Evolutionary conservation across 2,888 invertebrate species (phyloP), one percentile per base, ranked within the genome.

Genomic region (Pardosa pseudoannulata): DNA sequence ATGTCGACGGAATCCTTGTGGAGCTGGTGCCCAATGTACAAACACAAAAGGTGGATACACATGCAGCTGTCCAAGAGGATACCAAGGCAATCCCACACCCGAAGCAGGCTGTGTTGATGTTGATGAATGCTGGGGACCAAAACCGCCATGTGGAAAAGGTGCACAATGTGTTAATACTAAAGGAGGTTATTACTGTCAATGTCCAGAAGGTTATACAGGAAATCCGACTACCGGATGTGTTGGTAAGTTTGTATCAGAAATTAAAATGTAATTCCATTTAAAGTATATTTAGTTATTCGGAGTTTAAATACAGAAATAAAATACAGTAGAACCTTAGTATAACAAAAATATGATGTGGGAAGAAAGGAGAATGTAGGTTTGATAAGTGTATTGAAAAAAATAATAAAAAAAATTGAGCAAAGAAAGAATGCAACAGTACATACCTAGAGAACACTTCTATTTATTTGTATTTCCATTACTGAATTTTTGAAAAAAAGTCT

Each of bases 161-260:
- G 96, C 97, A 31, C 94, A 94, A 92, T 96, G 96, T 93, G 94
- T 94, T 92, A 96, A 96, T 92, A 94, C 94, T 75, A 94, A 94
- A 13, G 96, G 96, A 89, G 94, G 95, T 79, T 96, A 94, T 93
- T 94, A 94, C 91, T 96, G 96, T 92, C 93, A 95, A 89, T 96
- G 96, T 91, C 95, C 95, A n/a, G 93, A 93, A 90, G 95, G 95
- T 89, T 95, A 95, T 92, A 93, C 94, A 90, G 95, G 95, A 90
- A 94, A 95, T 91, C 95, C 95, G 90, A 93, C 95, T 89, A 92
- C 94, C 27, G 93, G 94, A 89, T 89, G 89, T 74, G 65, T 82
- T 72, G 89, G 88, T 88, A 71, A 82, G 88, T 79, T 2, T 13
- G 16, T 28, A 46, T 46, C 27, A 62, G 23, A 13, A 13, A n/a